Base-by-base conservation (phyloP, 2,113 vertebrate genomes). In the Gasterosteus nipponicus region DNA sequence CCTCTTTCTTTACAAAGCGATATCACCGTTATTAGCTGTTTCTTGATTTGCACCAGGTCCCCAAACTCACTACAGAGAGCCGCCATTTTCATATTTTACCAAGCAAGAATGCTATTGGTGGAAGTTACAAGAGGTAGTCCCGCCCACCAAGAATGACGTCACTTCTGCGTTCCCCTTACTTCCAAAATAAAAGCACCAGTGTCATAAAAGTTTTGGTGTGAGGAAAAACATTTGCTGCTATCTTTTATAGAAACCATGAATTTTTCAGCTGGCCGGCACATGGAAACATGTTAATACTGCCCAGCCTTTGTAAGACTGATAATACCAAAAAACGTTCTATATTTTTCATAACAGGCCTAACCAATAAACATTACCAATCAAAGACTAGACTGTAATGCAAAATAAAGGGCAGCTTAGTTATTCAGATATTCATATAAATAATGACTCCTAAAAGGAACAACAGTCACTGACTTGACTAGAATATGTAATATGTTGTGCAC, bases 1-100 rank as follows among this genome's bases (percentile, higher is more conserved):
- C 97, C 97, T 38, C 97, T 94, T 86, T 99, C 98, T 39, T 96
- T 96, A 67, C 97, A 98, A 18, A 97, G 95, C 42, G 95, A 95
- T 57, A 96, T 96, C 7, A 98, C 95, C 5, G 95, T 94, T 81
- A 97, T 92, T 35, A 99, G 91, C 81, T 98, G 96, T 83, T 96
- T 97, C 91, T 99, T 99, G 1, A 99, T 96, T 82, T 96, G 94
- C 10, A 95, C 93, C 79, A 99, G 92, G 63, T 99, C 96, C 18
- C 95, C 95, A 90, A 98, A 97, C 49, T 94, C 94, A 35, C 82
- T 41, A 29, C 91, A 84, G 5, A 91, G 88, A 77, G 91, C 92
- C 86, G 93, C 94, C 95, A 96, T 97, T 92, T 84, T 93, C 91
- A 84, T 92, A 92, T 86, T 89, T 80, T 11, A 73, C 35, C 19